These are phyloP conservation scores for Phalacrocorax pelagicus DNA, from an alignment of 2,113 vertebrate genomes.

Conservation along the genomic window DNA sequence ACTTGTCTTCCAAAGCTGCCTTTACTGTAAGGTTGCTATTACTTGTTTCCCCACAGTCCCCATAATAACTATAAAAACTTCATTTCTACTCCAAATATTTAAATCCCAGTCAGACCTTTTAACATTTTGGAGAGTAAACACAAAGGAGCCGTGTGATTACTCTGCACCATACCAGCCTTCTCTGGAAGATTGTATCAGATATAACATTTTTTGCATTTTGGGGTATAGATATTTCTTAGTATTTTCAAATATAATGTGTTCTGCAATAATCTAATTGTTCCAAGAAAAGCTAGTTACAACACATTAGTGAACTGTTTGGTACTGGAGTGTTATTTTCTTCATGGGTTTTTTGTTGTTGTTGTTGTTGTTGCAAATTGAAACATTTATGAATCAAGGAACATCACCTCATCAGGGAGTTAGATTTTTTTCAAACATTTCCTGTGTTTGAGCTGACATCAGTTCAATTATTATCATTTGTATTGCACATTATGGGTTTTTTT, in stretches of 20 bases:
- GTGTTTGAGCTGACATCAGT: neutral
- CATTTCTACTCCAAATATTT: constrained; percentile 59
- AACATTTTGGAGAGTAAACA: constrained; percentile 21
- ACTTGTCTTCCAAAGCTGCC: constrained; percentile 11
- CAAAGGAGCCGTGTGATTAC: neutral
- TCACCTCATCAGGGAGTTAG: neutral
- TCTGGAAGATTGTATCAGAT: neutral
- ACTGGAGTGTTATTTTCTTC: neutral
- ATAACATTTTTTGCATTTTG: neutral
- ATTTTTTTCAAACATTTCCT: neutral
- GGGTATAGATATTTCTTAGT: neutral
- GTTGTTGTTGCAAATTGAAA: neutral
- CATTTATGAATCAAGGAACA: neutral
- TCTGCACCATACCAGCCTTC: neutral
- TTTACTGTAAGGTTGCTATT: neutral
- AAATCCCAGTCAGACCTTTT: constrained; percentile 28
- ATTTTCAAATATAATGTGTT: neutral
- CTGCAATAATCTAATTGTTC: neutral
- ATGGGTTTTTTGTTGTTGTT: neutral
- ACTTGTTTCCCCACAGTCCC: neutral
- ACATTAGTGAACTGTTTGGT: neutral
- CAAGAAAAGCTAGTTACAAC: neutral
- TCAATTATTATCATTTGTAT: neutral
- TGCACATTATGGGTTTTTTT: neutral
- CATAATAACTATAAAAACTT: constrained; percentile 27